phyloP scores from a whole-genome alignment of 1,140 invertebrate genomes.

The Protaetia brevitarsis region DNA sequence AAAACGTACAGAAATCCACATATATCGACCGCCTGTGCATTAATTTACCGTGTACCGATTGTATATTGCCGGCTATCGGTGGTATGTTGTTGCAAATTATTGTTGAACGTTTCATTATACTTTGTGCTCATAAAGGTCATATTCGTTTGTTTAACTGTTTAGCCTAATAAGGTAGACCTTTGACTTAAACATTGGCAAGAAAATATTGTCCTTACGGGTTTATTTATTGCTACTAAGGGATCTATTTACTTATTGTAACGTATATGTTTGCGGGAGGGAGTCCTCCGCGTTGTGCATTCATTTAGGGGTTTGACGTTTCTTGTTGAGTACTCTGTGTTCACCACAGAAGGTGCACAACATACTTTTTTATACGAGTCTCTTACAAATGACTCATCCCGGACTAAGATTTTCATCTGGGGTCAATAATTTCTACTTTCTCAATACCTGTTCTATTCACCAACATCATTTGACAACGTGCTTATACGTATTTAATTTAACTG shows the following conservation, averaged over 20 bases:
- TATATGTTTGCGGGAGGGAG: background rate
- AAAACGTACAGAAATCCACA: background rate
- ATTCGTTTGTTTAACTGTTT: constrained; percentile 36
- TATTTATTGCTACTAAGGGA: background rate
- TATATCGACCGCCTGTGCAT: background rate
- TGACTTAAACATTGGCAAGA: constrained; percentile 26
- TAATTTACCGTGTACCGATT: background rate
- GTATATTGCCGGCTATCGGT: background rate
- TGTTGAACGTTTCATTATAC: constrained; percentile 1
- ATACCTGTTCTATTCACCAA: constrained; percentile 12
- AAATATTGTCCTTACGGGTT: constrained; percentile 28
- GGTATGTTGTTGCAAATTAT: background rate
- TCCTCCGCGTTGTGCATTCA: too few relatives aligned
- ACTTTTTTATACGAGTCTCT: constrained; percentile 1
- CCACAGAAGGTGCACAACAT: background rate
- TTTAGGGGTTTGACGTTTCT: too few relatives aligned
- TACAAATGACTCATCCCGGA: constrained; percentile 23
- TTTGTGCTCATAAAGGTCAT: constrained; percentile 38
- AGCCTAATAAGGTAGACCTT: constrained; percentile 42
- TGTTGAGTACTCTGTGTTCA: background rate
- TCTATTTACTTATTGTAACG: background rate
- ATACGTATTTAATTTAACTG: background rate
- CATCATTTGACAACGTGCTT: background rate
- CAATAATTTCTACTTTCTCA: constrained; percentile 24
- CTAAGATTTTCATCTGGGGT: constrained; percentile 24